Evolutionary conservation across 2,797 vertebrate genomes (phyloP), one percentile per base, ranked within the genome.

Genomic region (Scomberomorus guttatus): DNA sequence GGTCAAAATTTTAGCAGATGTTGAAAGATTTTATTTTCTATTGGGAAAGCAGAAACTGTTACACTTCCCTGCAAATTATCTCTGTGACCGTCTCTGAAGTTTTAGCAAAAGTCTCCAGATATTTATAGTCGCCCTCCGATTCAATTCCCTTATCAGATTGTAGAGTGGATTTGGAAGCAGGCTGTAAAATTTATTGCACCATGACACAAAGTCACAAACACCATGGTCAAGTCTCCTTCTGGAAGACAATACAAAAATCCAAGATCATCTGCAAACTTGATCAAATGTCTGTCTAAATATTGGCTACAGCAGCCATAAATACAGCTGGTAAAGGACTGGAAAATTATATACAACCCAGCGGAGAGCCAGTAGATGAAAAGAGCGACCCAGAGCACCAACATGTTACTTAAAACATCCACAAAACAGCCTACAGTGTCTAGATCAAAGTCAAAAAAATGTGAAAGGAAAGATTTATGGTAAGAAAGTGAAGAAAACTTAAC

Each of bases 91-190:
- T 71, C 55, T 77, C 64, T 87, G 63, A 91, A 62, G 59, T 68
- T 80, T 77, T 57, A 39, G 64, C 72, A 48, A 77, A 79, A 82
- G 68, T 70, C 58, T 51, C 50, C 50, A 75, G 67, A 84, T 79
- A 84, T 89, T 83, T 87, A 80, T 77, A 77, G 56, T 63, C 75
- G 76, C 42, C 59, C 77, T 86, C 57, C 15, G 58, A 72, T 75
- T 86, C 56, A 81, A 63, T 81, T 86, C 51, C 71, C 48, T 80
- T 77, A 85, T 88, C 81, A 87, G 80, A 89, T 67, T 62, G 55
- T 51, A 11, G 62, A 55, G 46, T 13, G 44, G 25, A 24, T 77
- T 79, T 79, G 60, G 15, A 58, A 60, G 54, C 50, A 25, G 58
- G 65, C 56, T 69, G 72, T 77, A 75, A 65, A 87, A 89, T 86